Percentiles rank a stretch among this genome's conserved stretches.
Evolutionary conservation across 1,140 invertebrate species (phyloP).

Genomic region (Pseudoatta argentina): DNA sequence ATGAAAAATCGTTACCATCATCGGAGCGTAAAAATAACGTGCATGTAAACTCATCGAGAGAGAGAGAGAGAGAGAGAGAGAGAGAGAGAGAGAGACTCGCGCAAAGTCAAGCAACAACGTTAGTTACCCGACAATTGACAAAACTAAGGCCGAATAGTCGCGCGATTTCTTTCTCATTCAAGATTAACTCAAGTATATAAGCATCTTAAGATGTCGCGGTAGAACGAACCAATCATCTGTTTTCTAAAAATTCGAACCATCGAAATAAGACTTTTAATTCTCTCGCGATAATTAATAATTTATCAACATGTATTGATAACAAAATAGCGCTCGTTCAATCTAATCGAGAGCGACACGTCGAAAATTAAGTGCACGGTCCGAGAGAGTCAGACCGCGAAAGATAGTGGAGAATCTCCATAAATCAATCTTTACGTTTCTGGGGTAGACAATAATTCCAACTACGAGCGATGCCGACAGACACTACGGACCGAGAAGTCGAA

Average conservation of each 20-base stretch:
- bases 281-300: neutral
- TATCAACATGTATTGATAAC: too few relatives aligned
- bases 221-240: neutral
- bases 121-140: neutral
- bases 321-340: neutral
- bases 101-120: neutral
- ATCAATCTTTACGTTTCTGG: conserved; percentile 61
- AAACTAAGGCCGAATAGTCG: neutral
- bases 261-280: neutral
- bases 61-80: neutral
- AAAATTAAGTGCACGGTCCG: neutral
- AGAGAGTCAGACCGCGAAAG: conserved; percentile 42
- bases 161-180: too few relatives aligned
- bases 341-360: conserved; percentile 15
- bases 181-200: too few relatives aligned
- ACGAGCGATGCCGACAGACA: conserved; percentile 54
- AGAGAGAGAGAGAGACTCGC: neutral
- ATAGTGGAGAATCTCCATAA: conserved; percentile 64
- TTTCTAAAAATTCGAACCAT: neutral
- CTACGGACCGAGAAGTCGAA: conserved; percentile 42
- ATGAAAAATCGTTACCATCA: conserved; percentile 47
- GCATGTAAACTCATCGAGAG: neutral
- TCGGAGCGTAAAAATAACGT: conserved; percentile 37
- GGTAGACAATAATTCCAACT: conserved; percentile 61
- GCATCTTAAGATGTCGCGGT: too few relatives aligned